These are phyloP conservation scores for Lycophotia porphyrea DNA, from an alignment of 2,888 invertebrate genomes.

Conservation along the genomic window DNA sequence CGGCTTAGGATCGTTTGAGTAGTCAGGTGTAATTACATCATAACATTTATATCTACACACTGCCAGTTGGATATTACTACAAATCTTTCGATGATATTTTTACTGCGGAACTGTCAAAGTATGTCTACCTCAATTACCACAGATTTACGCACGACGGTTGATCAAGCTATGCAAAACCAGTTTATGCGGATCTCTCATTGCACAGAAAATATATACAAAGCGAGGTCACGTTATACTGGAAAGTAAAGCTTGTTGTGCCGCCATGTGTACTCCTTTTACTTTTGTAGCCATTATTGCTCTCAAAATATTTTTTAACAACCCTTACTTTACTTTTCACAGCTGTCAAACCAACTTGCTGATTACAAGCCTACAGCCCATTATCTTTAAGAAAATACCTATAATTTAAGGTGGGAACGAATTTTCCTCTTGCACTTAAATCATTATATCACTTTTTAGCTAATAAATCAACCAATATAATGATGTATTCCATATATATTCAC, in stretches of 20 bases:
- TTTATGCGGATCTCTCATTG: no score
- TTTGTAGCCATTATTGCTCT: neutral
- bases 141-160: no score
- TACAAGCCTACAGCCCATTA: neutral
- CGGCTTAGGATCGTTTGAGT: neutral
- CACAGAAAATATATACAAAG: no score
- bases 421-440: neutral
- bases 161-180: no score
- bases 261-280: neutral
- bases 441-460: neutral
- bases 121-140: neutral
- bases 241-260: no score
- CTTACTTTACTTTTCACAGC: neutral
- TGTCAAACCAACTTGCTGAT: neutral
- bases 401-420: conserved; percentile 10
- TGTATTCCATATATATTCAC: neutral
- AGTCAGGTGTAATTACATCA: neutral
- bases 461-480: neutral
- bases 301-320: neutral
- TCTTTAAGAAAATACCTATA: neutral
- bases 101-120: neutral
- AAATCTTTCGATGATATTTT: neutral
- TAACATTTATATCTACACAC: neutral
- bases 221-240: no score
- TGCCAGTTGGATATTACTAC: neutral